A percentile compares a stretch with the other conserved stretches of the same genome.
phyloP scores from a whole-genome alignment of 2,797 vertebrate genomes.

The Pempheris klunzingeri region DNA sequence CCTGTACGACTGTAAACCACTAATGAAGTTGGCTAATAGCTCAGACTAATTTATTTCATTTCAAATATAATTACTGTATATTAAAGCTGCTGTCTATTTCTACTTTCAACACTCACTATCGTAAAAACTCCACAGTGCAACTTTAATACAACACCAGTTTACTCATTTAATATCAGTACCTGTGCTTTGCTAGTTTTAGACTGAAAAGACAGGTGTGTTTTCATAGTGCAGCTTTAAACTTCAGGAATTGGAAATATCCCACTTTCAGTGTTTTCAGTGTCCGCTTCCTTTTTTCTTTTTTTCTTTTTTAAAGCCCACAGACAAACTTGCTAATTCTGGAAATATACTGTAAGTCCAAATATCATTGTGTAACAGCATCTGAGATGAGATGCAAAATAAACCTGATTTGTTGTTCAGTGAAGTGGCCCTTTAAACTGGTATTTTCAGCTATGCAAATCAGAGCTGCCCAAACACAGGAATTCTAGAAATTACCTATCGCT shows the following conservation, averaged over 20 bases:
- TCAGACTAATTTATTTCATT: neutral
- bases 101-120: too few relatives aligned
- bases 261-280: neutral
- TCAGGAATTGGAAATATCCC: neutral
- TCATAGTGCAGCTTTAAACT: neutral
- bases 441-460: slow-evolving; percentile 71
- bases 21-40: neutral
- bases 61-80: neutral
- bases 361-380: slow-evolving; percentile 13
- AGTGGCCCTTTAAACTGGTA: slow-evolving; percentile 59
- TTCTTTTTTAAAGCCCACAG: neutral
- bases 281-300: too few relatives aligned
- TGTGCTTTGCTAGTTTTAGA: neutral
- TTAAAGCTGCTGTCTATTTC: neutral
- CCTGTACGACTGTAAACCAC: neutral
- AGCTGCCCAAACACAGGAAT: slow-evolving; percentile 60
- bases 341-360: slow-evolving; percentile 11
- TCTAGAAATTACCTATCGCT: slow-evolving; percentile 67
- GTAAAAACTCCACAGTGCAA: too few relatives aligned
- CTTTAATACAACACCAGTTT: neutral
- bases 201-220: neutral
- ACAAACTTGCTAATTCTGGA: slow-evolving; percentile 7
- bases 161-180: neutral
- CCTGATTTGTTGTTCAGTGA: slow-evolving; percentile 44
- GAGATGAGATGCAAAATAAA: slow-evolving; percentile 33